Evolutionary conservation across 2,113 vertebrate genomes (phyloP).

Genomic region (Turnix velox): DNA sequence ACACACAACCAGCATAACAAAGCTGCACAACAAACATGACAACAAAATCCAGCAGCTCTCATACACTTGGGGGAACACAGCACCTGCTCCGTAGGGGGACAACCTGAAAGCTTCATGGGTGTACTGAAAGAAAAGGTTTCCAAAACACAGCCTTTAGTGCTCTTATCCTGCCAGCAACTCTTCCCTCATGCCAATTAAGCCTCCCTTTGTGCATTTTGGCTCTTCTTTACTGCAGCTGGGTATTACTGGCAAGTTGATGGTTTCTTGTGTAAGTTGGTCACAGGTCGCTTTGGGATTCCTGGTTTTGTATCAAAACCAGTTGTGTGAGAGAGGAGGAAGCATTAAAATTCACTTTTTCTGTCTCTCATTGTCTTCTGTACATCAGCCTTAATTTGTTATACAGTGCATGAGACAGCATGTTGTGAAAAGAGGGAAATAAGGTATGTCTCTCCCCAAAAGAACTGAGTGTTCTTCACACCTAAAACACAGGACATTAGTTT

Average conservation of each 20-base stretch:
- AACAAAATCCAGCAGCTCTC: background rate
- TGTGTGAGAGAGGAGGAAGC: background rate
- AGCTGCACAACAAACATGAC: background rate
- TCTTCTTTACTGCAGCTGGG: background rate
- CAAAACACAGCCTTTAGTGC: rapidly evolving
- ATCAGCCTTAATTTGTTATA: background rate
- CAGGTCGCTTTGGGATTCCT: background rate
- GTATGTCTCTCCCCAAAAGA: background rate
- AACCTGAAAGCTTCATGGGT: background rate
- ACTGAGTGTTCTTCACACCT: background rate
- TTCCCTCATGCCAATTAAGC: background rate
- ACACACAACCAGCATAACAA: rapidly evolving
- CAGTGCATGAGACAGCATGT: background rate
- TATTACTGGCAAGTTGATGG: background rate
- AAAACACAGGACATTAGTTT: rapidly evolving
- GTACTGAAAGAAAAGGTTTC: background rate
- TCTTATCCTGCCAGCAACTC: background rate
- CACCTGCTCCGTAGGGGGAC: background rate
- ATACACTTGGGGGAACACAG: background rate
- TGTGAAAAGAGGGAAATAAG: background rate
- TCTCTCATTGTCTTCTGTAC: background rate
- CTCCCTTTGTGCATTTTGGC: background rate
- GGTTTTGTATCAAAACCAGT: background rate
- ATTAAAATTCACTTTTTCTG: background rate
- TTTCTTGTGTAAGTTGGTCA: background rate